Evolutionary conservation across 2,113 vertebrate genomes (phyloP).

Genomic region (Neoarius graeffei): DNA sequence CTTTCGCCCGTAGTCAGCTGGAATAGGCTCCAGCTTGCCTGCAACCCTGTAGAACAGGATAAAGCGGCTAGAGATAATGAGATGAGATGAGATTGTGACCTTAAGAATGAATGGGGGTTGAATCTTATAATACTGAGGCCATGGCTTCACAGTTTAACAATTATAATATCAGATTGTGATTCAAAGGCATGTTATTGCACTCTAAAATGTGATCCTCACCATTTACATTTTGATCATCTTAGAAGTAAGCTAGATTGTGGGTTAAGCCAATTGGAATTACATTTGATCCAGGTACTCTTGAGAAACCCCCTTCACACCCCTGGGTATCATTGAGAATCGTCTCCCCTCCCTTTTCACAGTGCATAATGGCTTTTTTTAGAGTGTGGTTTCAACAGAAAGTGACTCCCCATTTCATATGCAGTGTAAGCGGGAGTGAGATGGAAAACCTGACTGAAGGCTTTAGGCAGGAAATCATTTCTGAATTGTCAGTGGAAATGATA

Average conservation of each 20-base stretch:
- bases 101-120: not conserved
- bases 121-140: not conserved
- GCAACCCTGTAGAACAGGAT: no score
- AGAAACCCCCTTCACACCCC: constrained; percentile 23
- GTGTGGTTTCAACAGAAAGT: constrained; percentile 48
- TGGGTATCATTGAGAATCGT: constrained; percentile 11
- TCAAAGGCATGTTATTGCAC: not conserved
- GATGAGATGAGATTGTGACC: no score
- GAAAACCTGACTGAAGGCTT: not conserved
- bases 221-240: not conserved
- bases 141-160: not conserved
- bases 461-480: constrained; percentile 19
- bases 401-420: constrained; percentile 20
- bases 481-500: not conserved
- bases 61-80: no score
- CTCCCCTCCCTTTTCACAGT: constrained; percentile 23
- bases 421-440: not conserved
- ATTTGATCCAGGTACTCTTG: constrained; percentile 1
- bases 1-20: no score
- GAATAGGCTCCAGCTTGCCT: no score
- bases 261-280: constrained; percentile 20
- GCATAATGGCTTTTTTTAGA: constrained; percentile 33
- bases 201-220: not conserved
- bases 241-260: not conserved
- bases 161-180: not conserved